These are phyloP conservation scores for Struthidea cinerea DNA, from an alignment of 2,113 vertebrate genomes.

Conservation along the genomic window DNA sequence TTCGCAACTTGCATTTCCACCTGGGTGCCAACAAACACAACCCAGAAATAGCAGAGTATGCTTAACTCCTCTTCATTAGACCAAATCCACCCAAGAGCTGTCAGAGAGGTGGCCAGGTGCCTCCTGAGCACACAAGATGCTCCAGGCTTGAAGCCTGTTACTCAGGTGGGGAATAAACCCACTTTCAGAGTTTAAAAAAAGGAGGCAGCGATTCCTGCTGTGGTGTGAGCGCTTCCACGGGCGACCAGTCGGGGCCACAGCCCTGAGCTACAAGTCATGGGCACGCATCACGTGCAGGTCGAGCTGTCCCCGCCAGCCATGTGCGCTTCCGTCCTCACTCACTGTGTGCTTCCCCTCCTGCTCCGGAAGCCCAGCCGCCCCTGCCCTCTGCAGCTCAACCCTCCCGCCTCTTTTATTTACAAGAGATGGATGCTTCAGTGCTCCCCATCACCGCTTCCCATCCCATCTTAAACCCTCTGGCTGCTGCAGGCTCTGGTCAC, in stretches of 20 bases:
- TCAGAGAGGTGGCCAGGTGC: not conserved
- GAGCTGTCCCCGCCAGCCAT: rapidly evolving
- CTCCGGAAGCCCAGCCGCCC: not conserved
- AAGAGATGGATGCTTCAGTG: not conserved
- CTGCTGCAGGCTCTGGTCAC: rapidly evolving
- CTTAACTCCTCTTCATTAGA: not conserved
- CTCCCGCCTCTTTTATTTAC: not conserved
- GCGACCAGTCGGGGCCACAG: not conserved
- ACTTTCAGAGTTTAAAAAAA: not conserved
- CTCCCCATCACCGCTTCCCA: not conserved
- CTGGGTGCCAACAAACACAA: not conserved
- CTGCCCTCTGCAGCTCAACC: not conserved
- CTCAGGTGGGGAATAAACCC: rapidly evolving
- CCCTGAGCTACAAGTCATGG: rapidly evolving
- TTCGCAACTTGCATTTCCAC: not conserved
- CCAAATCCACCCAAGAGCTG: not conserved
- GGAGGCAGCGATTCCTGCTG: not conserved
- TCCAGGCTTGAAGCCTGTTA: not conserved
- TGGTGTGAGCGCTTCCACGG: rapidly evolving
- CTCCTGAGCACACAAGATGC: not conserved
- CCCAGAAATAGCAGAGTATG: not conserved
- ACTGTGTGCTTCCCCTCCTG: rapidly evolving
- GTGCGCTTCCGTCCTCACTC: not conserved
- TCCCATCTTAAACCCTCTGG: rapidly evolving
- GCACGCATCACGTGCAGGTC: rapidly evolving